Conservation (phyloP, 2,797 vertebrate genomes). For the Bucorvus abyssinicus region DNA sequence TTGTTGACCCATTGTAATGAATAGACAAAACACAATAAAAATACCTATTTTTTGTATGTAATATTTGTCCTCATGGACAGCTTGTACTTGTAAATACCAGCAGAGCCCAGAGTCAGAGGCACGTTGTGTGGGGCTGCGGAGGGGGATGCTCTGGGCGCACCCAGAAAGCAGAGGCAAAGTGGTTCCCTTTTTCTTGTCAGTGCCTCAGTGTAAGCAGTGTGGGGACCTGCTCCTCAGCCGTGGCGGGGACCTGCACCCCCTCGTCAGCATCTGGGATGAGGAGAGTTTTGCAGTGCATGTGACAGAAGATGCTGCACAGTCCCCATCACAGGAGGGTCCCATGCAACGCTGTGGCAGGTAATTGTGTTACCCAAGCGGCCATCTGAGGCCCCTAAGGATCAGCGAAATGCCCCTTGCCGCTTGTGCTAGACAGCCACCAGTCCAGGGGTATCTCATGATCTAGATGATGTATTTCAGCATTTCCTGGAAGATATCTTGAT, state of each 20-base stretch:
- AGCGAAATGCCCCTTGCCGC: background rate
- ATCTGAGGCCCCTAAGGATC: background rate
- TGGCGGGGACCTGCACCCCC: background rate
- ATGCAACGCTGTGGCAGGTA: fast-evolving
- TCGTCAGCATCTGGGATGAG: fast-evolving
- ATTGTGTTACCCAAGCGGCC: background rate
- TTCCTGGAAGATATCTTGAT: background rate
- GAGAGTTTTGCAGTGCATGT: too few species aligned
- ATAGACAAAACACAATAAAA: background rate
- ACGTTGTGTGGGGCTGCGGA: background rate
- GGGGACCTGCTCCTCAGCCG: fast-evolving
- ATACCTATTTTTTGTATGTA: too few species aligned
- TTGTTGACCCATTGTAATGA: too few species aligned
- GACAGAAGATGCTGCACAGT: background rate
- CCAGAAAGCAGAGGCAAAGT: background rate
- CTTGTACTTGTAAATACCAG: background rate
- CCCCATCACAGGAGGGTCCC: fast-evolving
- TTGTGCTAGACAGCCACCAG: fast-evolving
- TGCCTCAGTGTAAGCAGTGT: fast-evolving
- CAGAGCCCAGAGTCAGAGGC: background rate
- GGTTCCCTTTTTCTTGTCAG: too few species aligned
- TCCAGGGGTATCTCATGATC: background rate
- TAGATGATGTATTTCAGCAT: background rate
- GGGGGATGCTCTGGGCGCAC: background rate
- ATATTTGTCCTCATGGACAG: too few species aligned